These are phyloP conservation scores for Troides helena DNA, from an alignment of 2,888 invertebrate genomes.

Conservation along the genomic window DNA sequence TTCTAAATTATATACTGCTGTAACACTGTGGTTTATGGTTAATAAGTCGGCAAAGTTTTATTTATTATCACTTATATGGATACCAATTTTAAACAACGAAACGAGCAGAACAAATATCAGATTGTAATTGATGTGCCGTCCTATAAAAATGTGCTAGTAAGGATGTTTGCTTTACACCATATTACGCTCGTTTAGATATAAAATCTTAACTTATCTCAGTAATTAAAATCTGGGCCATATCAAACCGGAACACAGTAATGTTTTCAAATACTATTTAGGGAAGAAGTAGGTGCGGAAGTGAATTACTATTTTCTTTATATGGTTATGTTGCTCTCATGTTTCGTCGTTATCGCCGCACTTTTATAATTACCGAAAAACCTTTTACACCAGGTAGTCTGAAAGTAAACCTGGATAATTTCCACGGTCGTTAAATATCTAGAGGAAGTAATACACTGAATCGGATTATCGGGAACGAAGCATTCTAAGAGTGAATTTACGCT, in stretches of 20 bases:
- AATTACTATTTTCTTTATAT: too few relatives aligned
- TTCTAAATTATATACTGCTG: too few relatives aligned
- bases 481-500: slow-evolving; percentile 16
- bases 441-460: slow-evolving; percentile 13
- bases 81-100: not conserved
- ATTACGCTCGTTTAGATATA: too few relatives aligned
- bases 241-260: too few relatives aligned
- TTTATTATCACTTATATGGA: not conserved
- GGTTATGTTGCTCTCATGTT: not conserved
- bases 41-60: not conserved
- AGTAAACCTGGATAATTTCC: slow-evolving; percentile 5
- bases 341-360: not conserved
- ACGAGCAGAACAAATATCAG: too few relatives aligned
- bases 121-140: too few relatives aligned
- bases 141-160: too few relatives aligned
- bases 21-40: not conserved
- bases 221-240: too few relatives aligned
- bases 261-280: too few relatives aligned
- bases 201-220: too few relatives aligned
- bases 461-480: slow-evolving; percentile 17
- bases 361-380: not conserved
- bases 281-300: too few relatives aligned
- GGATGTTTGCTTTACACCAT: too few relatives aligned
- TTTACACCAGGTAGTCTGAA: not conserved
- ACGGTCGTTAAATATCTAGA: slow-evolving; percentile 8